phyloP scores from a whole-genome alignment of 2,113 vertebrate genomes.

The Callionymus lyra region DNA sequence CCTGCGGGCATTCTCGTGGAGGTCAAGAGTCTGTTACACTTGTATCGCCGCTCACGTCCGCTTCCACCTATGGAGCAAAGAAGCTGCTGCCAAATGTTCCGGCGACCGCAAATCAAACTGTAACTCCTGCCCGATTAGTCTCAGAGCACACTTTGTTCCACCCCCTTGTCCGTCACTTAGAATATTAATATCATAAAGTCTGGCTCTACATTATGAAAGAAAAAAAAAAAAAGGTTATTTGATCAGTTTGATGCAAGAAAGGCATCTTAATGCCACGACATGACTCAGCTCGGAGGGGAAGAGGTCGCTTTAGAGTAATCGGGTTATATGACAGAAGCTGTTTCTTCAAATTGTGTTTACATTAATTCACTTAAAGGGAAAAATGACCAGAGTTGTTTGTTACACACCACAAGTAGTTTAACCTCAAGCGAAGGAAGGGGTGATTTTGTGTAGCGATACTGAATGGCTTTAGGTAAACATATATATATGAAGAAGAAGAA shows the following conservation, averaged over 20 bases:
- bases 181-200: constrained; percentile 44
- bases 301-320: constrained; percentile 30
- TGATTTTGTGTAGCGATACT: no score
- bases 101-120: constrained; percentile 23
- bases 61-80: constrained; percentile 40
- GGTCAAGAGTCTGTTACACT: constrained; percentile 55
- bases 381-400: no score
- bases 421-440: no score
- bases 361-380: no score
- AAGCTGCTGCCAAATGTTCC: constrained; percentile 42
- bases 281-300: constrained; percentile 23
- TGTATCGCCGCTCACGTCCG: constrained; percentile 38
- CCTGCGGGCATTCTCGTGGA: constrained; percentile 54
- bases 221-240: constrained; percentile 19
- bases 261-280: constrained; percentile 29
- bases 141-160: constrained; percentile 23
- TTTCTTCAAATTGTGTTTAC: constrained; percentile 6
- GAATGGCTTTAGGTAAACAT: no score
- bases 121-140: constrained; percentile 46
- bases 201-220: constrained; percentile 21
- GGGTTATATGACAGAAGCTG: constrained; percentile 46
- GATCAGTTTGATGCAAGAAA: constrained; percentile 16
- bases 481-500: no score
- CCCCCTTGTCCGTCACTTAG: constrained; percentile 42
- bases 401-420: no score